Conservation (phyloP, 2,797 vertebrate species). For the Carcharodon carcharias region DNA sequence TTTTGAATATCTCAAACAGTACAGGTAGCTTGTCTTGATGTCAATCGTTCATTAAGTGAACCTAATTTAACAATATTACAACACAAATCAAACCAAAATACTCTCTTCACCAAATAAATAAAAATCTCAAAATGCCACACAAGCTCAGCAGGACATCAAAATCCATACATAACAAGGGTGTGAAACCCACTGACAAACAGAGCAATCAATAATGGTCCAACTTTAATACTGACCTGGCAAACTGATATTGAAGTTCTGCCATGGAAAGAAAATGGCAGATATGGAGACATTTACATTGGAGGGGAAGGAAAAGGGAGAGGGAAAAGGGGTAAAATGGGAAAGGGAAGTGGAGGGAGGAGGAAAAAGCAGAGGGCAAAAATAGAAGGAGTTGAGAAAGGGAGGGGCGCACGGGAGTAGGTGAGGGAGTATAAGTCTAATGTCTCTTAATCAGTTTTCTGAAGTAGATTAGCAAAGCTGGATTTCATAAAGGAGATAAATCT, state of each 20-base stretch:
- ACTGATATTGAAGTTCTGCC: background rate
- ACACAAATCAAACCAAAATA: slow-evolving; percentile 1
- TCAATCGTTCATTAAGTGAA: background rate
- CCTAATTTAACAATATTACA: background rate
- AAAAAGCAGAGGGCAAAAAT: background rate
- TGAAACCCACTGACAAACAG: background rate
- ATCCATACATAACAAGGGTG: background rate
- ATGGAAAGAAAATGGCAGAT: background rate
- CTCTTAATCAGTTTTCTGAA: background rate
- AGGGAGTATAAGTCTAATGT: background rate
- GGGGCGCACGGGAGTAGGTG: background rate
- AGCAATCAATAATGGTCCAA: background rate
- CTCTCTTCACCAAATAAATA: background rate
- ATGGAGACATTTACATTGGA: background rate
- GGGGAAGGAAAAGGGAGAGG: background rate
- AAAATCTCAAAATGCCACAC: background rate
- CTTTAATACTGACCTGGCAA: background rate
- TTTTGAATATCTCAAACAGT: background rate
- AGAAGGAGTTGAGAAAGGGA: background rate
- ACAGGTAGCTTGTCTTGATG: background rate
- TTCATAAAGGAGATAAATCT: background rate
- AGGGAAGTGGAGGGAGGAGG: background rate
- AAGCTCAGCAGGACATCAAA: background rate
- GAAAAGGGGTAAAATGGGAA: background rate
- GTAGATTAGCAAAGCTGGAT: background rate